Percentiles rank a stretch among this genome's conserved stretches.
Conservation (phyloP, 2,113 vertebrate genomes). For the Bostrychus sinensis region DNA sequence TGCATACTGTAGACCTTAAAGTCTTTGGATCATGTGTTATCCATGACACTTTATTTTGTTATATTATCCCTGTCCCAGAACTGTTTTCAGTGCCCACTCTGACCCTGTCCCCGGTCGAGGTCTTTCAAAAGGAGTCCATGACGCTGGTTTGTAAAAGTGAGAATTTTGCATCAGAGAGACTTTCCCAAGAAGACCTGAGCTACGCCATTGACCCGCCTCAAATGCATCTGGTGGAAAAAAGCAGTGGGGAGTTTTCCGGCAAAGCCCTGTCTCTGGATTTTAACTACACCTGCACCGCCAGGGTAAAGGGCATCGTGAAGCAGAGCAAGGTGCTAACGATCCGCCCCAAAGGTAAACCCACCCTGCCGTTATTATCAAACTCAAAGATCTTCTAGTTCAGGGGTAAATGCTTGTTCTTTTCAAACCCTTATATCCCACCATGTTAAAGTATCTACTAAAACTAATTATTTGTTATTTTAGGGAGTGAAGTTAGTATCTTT, state of each 20-base stretch:
- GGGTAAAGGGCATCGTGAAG: conserved; percentile 66
- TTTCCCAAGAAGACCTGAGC: conserved; percentile 41
- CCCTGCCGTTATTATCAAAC: background rate
- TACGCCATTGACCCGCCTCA: conserved; percentile 58
- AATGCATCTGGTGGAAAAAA: rapidly evolving
- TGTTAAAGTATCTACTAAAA: no score
- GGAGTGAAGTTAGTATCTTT: no score
- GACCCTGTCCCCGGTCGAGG: conserved; percentile 46
- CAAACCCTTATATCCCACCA: no score
- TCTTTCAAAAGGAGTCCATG: conserved; percentile 65
- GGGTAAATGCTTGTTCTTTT: no score
- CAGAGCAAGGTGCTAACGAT: conserved; percentile 46
- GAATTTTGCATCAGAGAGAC: conserved; percentile 25
- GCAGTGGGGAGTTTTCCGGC: conserved; percentile 32
- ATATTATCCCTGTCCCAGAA: conserved; percentile 66
- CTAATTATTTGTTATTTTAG: no score
- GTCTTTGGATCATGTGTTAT: background rate
- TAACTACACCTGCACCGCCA: conserved; percentile 69
- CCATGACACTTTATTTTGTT: background rate
- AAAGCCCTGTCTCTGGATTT: conserved; percentile 35
- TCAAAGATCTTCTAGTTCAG: no score
- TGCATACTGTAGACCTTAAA: no score
- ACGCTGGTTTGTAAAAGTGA: conserved; percentile 67
- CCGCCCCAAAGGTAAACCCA: conserved; percentile 68
- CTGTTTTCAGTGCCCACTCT: conserved; percentile 77